Evolutionary conservation across 2,888 invertebrate species (phyloP).

Genomic region (Sphaerophoria taeniata): DNA sequence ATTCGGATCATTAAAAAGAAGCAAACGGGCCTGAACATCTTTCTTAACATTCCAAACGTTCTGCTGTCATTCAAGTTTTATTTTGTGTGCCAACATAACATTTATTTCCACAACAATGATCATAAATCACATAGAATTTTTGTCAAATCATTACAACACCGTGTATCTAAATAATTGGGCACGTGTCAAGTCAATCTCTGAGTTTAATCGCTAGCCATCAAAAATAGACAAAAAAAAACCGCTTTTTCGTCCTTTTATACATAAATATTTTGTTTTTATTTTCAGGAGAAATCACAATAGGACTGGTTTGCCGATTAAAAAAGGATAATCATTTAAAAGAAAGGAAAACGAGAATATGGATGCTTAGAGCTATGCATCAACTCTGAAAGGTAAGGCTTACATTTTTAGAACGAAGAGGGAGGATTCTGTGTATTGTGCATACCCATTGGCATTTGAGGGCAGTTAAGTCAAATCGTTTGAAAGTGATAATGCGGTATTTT

Average conservation of each 20-base stretch:
- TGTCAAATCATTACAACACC: conserved; percentile 46
- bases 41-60: too few relatives aligned
- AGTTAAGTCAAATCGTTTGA: conserved; percentile 66
- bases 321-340: conserved; percentile 44
- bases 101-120: conserved; percentile 14
- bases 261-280: conserved; percentile 20
- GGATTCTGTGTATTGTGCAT: conserved; percentile 24
- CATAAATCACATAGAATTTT: conserved; percentile 30
- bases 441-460: conserved; percentile 5
- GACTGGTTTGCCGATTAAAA: conserved; percentile 49
- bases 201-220: neutral
- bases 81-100: neutral
- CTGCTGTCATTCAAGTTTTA: neutral
- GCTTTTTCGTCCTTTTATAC: conserved; percentile 34
- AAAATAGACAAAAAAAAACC: neutral
- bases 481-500: conserved; percentile 47
- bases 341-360: conserved; percentile 25
- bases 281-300: conserved; percentile 4
- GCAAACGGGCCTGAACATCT: too few relatives aligned
- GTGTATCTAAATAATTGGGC: conserved; percentile 55
- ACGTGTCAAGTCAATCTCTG: conserved; percentile 50
- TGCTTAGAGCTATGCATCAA: conserved; percentile 36
- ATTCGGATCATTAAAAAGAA: too few relatives aligned
- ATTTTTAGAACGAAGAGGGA: conserved; percentile 29
- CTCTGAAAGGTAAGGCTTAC: conserved; percentile 24